Evolutionary conservation across 2,888 invertebrate genomes (phyloP).

Genomic region (Drosophila mayaguana): DNA sequence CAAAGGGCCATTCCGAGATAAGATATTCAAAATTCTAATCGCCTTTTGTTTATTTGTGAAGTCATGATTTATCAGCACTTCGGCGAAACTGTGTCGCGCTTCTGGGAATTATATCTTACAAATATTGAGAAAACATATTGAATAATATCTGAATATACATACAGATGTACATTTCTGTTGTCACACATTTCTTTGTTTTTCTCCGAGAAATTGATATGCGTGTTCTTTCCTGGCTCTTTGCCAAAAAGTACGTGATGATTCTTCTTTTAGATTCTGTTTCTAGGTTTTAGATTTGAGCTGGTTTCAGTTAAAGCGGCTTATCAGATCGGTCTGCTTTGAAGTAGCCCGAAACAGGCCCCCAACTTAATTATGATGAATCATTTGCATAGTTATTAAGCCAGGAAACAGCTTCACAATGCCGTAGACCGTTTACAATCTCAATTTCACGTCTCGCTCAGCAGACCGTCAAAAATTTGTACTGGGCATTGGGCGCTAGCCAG

Average conservation of each 20-base stretch:
- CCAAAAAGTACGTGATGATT: conserved; percentile 53
- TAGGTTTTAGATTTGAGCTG: conserved; percentile 8
- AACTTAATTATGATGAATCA: conserved; percentile 41
- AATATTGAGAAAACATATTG: conserved; percentile 13
- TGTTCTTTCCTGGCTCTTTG: background rate
- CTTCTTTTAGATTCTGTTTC: conserved; percentile 19
- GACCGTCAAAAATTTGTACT: conserved; percentile 42
- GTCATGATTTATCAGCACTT: conserved; percentile 60
- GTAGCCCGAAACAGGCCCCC: conserved; percentile 4
- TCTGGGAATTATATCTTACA: conserved; percentile 43
- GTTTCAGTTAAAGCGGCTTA: conserved; percentile 4
- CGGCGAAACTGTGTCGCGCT: conserved; percentile 56
- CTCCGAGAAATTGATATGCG: conserved; percentile 1
- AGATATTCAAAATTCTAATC: conserved; percentile 58
- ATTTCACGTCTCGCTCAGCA: conserved; percentile 36
- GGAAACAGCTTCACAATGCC: conserved; percentile 22
- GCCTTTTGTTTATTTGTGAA: conserved; percentile 21
- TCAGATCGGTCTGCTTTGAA: conserved; percentile 16
- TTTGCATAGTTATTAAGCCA: conserved; percentile 25
- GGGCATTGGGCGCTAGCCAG: conserved; percentile 28
- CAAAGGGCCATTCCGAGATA: conserved; percentile 49
- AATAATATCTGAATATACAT: background rate
- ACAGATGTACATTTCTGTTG: conserved; percentile 2
- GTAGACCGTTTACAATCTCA: conserved; percentile 16
- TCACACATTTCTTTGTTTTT: conserved; percentile 19